phyloP scores from a whole-genome alignment of 30 jellyfish, hydroid and myxozoan genomes.

The Aurelia aurita region DNA sequence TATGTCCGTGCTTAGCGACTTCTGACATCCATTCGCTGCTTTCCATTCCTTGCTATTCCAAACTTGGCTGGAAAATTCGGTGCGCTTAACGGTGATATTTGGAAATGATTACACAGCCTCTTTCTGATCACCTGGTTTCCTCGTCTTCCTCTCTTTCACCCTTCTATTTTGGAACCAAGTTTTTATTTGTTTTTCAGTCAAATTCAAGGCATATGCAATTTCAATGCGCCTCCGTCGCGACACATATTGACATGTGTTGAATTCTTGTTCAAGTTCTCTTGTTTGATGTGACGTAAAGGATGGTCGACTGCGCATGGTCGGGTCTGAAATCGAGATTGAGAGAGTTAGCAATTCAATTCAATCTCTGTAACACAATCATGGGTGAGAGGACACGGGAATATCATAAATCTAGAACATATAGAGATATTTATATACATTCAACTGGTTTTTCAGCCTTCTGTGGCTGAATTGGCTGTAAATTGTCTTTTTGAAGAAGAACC shows the following conservation, averaged over 20 bases:
- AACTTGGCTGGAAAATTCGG: too few species aligned
- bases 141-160: slow-evolving; percentile 89
- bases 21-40: too few species aligned
- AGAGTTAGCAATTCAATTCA: too few species aligned
- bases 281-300: slow-evolving; percentile 96
- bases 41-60: too few species aligned
- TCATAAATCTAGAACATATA: too few species aligned
- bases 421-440: too few species aligned
- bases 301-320: slow-evolving; percentile 98
- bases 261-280: slow-evolving; percentile 89
- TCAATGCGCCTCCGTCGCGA: slow-evolving; percentile 93
- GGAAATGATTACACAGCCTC: neutral
- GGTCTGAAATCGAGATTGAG: slow-evolving; percentile 57
- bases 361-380: too few species aligned
- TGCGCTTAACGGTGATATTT: neutral
- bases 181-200: slow-evolving; percentile 93
- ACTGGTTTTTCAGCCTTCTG: too few species aligned
- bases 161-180: slow-evolving; percentile 98
- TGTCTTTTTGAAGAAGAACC: too few species aligned
- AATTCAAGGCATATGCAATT: slow-evolving; percentile 83
- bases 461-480: too few species aligned
- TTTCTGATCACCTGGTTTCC: slow-evolving; percentile 42
- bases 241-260: slow-evolving; percentile 83
- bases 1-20: too few species aligned
- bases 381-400: too few species aligned